These are phyloP conservation scores for Cotesia chilonis DNA, from an alignment of 1,140 invertebrate species.

Conservation along the genomic window DNA sequence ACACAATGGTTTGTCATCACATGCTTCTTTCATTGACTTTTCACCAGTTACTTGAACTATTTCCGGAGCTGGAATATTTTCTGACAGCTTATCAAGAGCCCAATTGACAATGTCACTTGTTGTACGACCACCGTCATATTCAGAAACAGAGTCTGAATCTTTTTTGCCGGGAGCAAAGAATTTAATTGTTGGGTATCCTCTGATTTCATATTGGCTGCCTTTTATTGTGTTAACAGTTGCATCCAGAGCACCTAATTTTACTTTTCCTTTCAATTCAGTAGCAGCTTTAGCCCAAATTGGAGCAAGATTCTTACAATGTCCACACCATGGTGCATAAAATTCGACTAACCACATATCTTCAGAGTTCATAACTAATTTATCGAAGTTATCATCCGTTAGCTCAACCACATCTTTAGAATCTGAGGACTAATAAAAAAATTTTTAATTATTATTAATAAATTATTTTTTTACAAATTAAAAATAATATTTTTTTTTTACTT, in stretches of 20 bases:
- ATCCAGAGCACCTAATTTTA: constrained; percentile 96
- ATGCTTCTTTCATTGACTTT: constrained; percentile 75
- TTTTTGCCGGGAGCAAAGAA: constrained; percentile 88
- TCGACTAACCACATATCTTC: constrained; percentile 96
- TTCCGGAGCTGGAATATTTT: constrained; percentile 90
- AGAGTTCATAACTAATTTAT: constrained; percentile 86
- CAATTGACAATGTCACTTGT: constrained; percentile 90
- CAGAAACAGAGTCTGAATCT: constrained; percentile 73
- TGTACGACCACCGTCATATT: constrained; percentile 92
- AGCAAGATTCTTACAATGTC: constrained; percentile 95
- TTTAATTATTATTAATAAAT: background rate
- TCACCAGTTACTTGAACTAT: constrained; percentile 74
- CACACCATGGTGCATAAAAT: constrained; percentile 97
- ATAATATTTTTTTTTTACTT: constrained; percentile 7
- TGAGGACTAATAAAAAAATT: constrained; percentile 46
- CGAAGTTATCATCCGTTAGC: constrained; percentile 94
- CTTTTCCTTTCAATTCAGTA: constrained; percentile 91
- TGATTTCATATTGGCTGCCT: constrained; percentile 80
- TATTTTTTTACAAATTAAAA: background rate
- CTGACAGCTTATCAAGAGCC: constrained; percentile 86
- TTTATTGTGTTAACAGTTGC: constrained; percentile 90
- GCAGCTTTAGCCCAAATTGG: constrained; percentile 96
- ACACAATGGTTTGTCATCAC: constrained; percentile 89
- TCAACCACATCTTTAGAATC: constrained; percentile 85
- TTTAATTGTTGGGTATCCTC: constrained; percentile 98